These are phyloP conservation scores for Cyclophora albipunctata DNA, from an alignment of 2,888 invertebrate genomes.

Conservation along the genomic window DNA sequence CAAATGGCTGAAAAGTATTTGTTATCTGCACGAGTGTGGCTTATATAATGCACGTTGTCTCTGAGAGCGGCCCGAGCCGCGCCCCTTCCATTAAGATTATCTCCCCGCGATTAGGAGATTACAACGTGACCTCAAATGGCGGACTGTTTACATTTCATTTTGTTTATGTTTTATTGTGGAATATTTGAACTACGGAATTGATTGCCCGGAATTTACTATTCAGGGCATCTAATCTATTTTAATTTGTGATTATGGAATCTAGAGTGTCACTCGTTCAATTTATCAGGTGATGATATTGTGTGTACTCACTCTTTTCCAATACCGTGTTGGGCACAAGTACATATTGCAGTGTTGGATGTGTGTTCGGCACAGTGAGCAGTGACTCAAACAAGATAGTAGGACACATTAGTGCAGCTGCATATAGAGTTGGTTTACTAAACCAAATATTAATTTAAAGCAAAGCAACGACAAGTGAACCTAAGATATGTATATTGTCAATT, in stretches of 20 bases:
- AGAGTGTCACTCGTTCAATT: neutral
- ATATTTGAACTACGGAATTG: slow-evolving; percentile 32
- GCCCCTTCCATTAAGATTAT: slow-evolving; percentile 63
- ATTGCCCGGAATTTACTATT: slow-evolving; percentile 25
- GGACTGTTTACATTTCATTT: slow-evolving; percentile 25
- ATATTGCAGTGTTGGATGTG: too few species aligned
- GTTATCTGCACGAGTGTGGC: slow-evolving; percentile 24
- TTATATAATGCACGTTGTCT: slow-evolving; percentile 4
- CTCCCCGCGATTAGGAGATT: slow-evolving; percentile 41
- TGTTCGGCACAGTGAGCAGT: too few species aligned
- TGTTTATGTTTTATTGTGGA: slow-evolving; percentile 24
- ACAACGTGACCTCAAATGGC: slow-evolving; percentile 30
- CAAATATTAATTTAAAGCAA: too few species aligned
- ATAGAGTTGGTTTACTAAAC: too few species aligned
- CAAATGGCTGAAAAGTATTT: neutral
- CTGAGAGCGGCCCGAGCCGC: slow-evolving; percentile 41
- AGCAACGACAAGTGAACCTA: slow-evolving; percentile 18
- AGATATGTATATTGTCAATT: too few species aligned
- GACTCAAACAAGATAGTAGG: too few species aligned
- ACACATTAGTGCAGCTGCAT: too few species aligned
- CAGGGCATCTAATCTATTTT: slow-evolving; percentile 19
- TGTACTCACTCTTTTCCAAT: too few species aligned
- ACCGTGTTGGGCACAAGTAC: too few species aligned
- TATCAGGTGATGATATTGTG: neutral
- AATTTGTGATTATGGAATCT: slow-evolving; percentile 2